Conservation (phyloP, 2,113 vertebrate genomes). For the Mellivora capensis region DNA sequence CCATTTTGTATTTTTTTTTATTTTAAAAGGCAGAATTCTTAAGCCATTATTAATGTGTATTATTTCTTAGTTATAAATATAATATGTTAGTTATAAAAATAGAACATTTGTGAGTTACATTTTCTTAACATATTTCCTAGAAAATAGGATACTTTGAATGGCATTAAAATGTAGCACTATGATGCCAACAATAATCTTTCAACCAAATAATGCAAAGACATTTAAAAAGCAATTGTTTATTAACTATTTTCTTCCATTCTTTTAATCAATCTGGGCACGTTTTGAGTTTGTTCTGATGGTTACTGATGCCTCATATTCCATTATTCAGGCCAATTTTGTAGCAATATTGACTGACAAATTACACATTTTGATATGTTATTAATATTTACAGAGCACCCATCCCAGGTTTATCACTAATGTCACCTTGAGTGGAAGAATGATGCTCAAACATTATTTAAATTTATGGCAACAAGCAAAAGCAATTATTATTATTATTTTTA, state of each 20-base stretch:
- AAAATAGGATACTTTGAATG: conserved; percentile 16
- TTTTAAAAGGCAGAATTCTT: conserved; percentile 6
- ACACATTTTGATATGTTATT: conserved; percentile 62
- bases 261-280: conserved; percentile 55
- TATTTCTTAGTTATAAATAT: conserved; percentile 8
- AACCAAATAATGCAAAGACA: conserved; percentile 53
- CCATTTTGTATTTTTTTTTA: conserved; percentile 1
- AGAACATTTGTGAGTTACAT: neutral
- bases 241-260: conserved; percentile 30
- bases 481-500: conserved; percentile 68
- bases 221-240: conserved; percentile 45
- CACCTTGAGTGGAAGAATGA: conserved; percentile 60
- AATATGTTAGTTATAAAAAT: conserved; percentile 43
- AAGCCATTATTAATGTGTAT: neutral
- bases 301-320: conserved; percentile 46
- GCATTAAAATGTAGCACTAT: conserved; percentile 1
- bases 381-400: conserved; percentile 68
- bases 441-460: conserved; percentile 69
- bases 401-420: conserved; percentile 62
- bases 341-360: conserved; percentile 61
- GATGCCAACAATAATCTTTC: neutral
- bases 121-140: conserved; percentile 34
- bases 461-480: conserved; percentile 57
- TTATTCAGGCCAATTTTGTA: conserved; percentile 51
- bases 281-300: conserved; percentile 42